Percentiles rank a stretch among this genome's conserved stretches.
Conservation (phyloP, 2,797 vertebrate genomes). For the Scolopax rusticola region DNA sequence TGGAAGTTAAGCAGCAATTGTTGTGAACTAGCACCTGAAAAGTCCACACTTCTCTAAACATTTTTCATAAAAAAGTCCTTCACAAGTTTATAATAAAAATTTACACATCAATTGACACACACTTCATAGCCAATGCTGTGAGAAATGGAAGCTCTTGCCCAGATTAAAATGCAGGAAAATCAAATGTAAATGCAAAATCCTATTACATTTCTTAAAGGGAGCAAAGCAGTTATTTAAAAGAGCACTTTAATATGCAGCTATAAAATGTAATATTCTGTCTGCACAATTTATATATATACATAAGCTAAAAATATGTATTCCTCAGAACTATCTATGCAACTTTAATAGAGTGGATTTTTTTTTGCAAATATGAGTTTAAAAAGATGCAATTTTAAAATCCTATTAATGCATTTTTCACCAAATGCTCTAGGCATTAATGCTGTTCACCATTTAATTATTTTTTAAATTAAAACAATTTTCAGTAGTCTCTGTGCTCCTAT, state of each 20-base stretch:
- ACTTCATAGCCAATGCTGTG: conserved; percentile 27
- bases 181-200: conserved; percentile 54
- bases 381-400: neutral
- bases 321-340: conserved; percentile 8
- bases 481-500: neutral
- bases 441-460: neutral
- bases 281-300: conserved; percentile 10
- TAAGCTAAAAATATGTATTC: conserved; percentile 15
- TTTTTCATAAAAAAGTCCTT: conserved; percentile 21
- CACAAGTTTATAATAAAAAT: conserved; percentile 39
- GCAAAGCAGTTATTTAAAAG: conserved; percentile 36
- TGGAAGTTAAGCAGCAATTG: conserved; percentile 35
- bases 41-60: conserved; percentile 26
- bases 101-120: conserved; percentile 59
- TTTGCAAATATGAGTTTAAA: neutral
- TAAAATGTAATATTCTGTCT: conserved; percentile 32
- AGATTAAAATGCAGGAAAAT: conserved; percentile 52
- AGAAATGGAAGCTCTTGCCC: conserved; percentile 27
- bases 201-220: conserved; percentile 22
- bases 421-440: neutral
- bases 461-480: neutral
- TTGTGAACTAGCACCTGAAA: conserved; percentile 43
- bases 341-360: conserved; percentile 1
- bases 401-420: neutral
- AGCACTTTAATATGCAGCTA: conserved; percentile 8